Percentiles rank a stretch among this genome's conserved stretches.
Conservation (phyloP, 2,888 invertebrate species). For the Chalcosyrphus nemorum region DNA sequence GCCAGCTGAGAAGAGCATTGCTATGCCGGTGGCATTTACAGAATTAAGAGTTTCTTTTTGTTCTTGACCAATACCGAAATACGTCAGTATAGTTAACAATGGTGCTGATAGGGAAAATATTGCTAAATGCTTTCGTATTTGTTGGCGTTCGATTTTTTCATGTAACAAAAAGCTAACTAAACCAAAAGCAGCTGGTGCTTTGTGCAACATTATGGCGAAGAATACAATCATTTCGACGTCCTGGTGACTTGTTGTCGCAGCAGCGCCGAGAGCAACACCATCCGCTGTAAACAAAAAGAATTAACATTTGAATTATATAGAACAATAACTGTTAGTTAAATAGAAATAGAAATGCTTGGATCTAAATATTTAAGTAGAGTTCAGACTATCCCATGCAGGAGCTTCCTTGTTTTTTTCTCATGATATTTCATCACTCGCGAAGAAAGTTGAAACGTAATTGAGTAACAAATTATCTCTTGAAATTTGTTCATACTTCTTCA, state of each 20-base stretch:
- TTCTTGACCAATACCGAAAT: conserved; percentile 95
- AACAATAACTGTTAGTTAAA: no score
- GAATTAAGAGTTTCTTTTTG: conserved; percentile 95
- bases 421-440: no score
- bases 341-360: no score
- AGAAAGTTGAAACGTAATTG: no score
- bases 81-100: conserved; percentile 93
- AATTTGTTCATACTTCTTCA: no score
- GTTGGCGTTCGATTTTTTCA: conserved; percentile 93
- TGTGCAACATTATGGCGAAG: conserved; percentile 99
- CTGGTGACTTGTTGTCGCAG: conserved; percentile 96
- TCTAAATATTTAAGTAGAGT: no score
- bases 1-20: conserved; percentile 99
- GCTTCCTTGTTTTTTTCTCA: no score
- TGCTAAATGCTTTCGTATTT: conserved; percentile 93
- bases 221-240: conserved; percentile 99
- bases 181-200: conserved; percentile 99
- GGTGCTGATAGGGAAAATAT: conserved; percentile 98
- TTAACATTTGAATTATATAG: no score
- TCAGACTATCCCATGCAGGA: no score
- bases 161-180: conserved; percentile 98
- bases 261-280: conserved; percentile 98
- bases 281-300: conserved; percentile 86
- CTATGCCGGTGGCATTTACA: conserved; percentile 96
- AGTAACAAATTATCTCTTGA: no score